phyloP scores from a whole-genome alignment of 30 jellyfish, hydroid and myxozoan genomes.

The Chironex yamaguchii region DNA sequence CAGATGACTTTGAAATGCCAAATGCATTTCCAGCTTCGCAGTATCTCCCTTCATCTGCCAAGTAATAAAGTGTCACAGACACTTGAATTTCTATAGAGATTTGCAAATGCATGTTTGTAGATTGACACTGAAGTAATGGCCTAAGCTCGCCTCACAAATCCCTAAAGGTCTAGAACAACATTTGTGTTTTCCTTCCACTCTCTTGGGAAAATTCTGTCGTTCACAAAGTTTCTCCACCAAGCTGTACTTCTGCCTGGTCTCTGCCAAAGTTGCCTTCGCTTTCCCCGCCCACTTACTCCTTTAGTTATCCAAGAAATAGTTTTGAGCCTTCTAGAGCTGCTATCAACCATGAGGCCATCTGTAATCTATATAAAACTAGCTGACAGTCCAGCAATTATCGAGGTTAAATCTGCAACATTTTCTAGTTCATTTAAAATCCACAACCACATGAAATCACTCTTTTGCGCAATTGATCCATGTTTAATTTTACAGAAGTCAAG shows the following conservation, averaged over 20 bases:
- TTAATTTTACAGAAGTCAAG: too few relatives aligned
- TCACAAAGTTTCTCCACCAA: constrained; percentile 39
- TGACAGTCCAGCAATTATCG: too few relatives aligned
- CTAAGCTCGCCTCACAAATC: constrained; percentile 34
- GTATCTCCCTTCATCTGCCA: constrained; percentile 65
- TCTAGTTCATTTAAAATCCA: too few relatives aligned
- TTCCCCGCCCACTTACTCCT: too few relatives aligned
- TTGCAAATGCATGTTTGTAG: constrained; percentile 38
- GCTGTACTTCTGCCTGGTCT: background rate
- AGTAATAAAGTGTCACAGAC: constrained; percentile 52
- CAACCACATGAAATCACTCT: too few relatives aligned
- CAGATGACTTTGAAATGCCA: constrained; percentile 71
- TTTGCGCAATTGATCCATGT: too few relatives aligned
- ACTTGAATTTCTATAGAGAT: constrained; percentile 47
- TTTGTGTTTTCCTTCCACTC: constrained; percentile 50
- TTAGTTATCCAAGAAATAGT: too few relatives aligned
- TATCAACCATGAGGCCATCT: too few relatives aligned
- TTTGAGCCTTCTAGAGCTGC: too few relatives aligned
- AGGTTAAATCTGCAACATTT: too few relatives aligned
- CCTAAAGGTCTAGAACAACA: constrained; percentile 21
- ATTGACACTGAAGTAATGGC: constrained; percentile 31
- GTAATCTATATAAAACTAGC: too few relatives aligned
- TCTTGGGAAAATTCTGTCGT: constrained; percentile 22
- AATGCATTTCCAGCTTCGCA: constrained; percentile 62
- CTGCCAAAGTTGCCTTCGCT: too few relatives aligned